Conservation (phyloP, 1,140 invertebrate genomes). For the Nasonia longicornis region DNA sequence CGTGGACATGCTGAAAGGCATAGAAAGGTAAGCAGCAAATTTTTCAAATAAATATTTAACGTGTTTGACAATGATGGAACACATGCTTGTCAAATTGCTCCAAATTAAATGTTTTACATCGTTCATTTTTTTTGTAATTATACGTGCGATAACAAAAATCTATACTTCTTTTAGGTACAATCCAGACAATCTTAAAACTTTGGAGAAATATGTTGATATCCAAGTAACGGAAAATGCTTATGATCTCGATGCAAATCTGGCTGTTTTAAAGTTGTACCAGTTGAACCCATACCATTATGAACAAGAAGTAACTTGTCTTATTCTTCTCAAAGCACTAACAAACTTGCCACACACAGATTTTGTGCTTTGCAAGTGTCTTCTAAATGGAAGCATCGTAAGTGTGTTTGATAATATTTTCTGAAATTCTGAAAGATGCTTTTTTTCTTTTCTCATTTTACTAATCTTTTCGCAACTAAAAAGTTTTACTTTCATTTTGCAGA, state of each 20-base stretch:
- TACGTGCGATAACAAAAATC: neutral
- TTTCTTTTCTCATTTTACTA: neutral
- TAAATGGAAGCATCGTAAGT: constrained; percentile 86
- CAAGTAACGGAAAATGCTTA: constrained; percentile 95
- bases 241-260: constrained; percentile 95
- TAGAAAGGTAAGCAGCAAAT: constrained; percentile 76
- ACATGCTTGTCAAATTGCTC: neutral
- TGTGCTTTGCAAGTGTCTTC: constrained; percentile 94
- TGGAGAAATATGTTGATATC: constrained; percentile 93
- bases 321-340: constrained; percentile 93
- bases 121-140: neutral
- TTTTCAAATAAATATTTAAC: constrained; percentile 22
- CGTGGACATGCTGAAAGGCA: constrained; percentile 80
- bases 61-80: neutral
- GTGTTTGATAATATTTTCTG: neutral
- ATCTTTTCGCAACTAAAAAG: constrained; percentile 1
- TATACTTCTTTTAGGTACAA: constrained; percentile 80
- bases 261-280: constrained; percentile 92
- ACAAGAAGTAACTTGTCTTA: constrained; percentile 83
- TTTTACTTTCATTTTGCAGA: constrained; percentile 70
- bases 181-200: constrained; percentile 88
- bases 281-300: constrained; percentile 93
- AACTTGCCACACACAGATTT: constrained; percentile 98
- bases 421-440: constrained; percentile 20
- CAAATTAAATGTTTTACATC: neutral